These are phyloP conservation scores for Megaleporinus macrocephalus DNA, from an alignment of 2,113 vertebrate genomes.

Conservation along the genomic window DNA sequence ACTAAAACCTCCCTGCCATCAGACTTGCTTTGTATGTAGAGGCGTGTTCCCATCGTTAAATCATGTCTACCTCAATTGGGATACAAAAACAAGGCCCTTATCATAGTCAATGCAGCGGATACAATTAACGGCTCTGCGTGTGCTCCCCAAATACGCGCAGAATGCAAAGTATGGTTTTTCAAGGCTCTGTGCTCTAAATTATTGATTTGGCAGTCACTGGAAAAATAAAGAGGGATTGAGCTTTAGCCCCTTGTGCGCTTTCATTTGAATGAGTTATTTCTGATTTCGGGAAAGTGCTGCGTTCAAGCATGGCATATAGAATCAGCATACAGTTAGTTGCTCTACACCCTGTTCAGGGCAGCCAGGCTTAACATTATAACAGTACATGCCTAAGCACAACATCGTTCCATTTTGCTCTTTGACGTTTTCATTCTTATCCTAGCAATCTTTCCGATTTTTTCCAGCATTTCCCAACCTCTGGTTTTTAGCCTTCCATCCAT, in stretches of 20 bases:
- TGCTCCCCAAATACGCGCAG: neutral
- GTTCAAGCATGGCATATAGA: constrained; percentile 16
- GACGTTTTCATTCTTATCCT: constrained; percentile 38
- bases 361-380: neutral
- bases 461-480: neutral
- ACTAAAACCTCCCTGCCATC: neutral
- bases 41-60: constrained; percentile 15
- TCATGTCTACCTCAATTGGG: constrained; percentile 15
- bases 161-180: neutral
- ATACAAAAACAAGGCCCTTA: neutral
- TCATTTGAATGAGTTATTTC: constrained; percentile 3
- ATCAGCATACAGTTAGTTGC: constrained; percentile 5
- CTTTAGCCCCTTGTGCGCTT: neutral
- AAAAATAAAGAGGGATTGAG: neutral
- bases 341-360: neutral
- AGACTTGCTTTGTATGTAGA: neutral
- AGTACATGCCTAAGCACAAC: neutral
- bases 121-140: neutral
- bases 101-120: constrained; percentile 6
- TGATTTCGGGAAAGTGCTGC: neutral
- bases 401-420: constrained; percentile 27
- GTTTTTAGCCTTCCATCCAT: neutral
- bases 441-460: constrained; percentile 5
- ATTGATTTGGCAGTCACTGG: constrained; percentile 19
- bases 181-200: neutral